These are phyloP conservation scores for Psococerastis gibbosa DNA, from an alignment of 2,888 invertebrate species.

Conservation along the genomic window DNA sequence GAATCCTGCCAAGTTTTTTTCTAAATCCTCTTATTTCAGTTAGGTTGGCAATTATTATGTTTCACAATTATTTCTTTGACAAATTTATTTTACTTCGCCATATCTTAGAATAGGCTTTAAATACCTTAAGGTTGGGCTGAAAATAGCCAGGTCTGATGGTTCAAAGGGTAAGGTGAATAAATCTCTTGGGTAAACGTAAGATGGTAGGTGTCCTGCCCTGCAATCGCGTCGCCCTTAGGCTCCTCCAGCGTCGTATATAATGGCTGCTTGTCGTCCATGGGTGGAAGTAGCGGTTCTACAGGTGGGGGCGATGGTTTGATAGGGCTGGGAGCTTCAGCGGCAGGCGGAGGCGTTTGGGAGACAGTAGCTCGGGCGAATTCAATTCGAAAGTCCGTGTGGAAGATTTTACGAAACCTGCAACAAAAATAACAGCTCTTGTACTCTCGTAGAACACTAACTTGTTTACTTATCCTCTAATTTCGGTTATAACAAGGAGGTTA, in stretches of 20 bases:
- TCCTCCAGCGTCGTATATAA: constrained; percentile 1
- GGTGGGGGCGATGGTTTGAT: neutral
- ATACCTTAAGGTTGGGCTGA: neutral
- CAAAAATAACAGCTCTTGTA: neutral
- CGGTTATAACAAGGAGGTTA: too few relatives aligned
- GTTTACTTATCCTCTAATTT: too few relatives aligned
- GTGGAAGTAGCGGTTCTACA: neutral
- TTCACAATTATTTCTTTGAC: too few relatives aligned
- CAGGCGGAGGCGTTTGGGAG: neutral
- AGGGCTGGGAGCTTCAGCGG: neutral
- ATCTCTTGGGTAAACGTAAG: neutral
- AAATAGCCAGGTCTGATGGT: constrained; percentile 3
- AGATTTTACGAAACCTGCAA: constrained; percentile 5
- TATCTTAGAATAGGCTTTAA: neutral
- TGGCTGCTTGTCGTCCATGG: neutral
- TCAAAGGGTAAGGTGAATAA: neutral
- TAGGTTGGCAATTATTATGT: too few relatives aligned
- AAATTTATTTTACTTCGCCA: too few relatives aligned
- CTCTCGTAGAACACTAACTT: too few relatives aligned
- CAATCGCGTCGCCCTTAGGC: too few relatives aligned
- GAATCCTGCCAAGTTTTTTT: too few relatives aligned
- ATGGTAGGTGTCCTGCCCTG: neutral
- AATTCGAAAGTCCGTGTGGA: constrained; percentile 1
- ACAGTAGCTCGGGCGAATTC: neutral
- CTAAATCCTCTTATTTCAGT: too few relatives aligned